Percentiles rank a stretch among this genome's conserved stretches.
These are phyloP conservation scores for Cryptoleucopteryx plumbea DNA, from an alignment of 2,113 vertebrate genomes.

Conservation along the genomic window DNA sequence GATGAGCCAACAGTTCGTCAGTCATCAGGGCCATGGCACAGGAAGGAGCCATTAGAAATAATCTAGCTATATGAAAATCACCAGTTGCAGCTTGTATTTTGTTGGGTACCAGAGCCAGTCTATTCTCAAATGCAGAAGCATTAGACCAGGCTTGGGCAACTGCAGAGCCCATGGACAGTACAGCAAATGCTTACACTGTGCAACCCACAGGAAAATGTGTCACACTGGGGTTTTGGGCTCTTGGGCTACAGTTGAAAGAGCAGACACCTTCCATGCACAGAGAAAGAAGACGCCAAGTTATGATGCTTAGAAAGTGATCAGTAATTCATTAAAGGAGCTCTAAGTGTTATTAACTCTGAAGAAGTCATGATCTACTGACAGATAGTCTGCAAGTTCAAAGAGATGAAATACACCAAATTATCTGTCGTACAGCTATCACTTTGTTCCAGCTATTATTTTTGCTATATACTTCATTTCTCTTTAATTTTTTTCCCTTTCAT, in stretches of 20 bases:
- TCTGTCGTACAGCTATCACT: background rate
- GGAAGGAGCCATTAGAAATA: background rate
- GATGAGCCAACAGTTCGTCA: background rate
- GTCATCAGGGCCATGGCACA: background rate
- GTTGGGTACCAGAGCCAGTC: background rate
- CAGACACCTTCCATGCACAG: background rate
- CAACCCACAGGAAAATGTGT: background rate
- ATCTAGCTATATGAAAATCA: background rate
- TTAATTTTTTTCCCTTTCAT: background rate
- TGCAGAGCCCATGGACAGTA: background rate
- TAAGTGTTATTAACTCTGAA: conserved; percentile 3
- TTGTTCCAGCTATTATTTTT: conserved; percentile 9
- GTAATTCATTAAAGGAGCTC: background rate
- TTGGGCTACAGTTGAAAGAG: background rate
- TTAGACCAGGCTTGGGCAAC: background rate
- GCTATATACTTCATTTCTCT: background rate
- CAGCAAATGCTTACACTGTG: background rate
- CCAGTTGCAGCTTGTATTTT: background rate
- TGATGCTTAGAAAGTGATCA: background rate
- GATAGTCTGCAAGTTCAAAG: background rate
- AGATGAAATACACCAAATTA: background rate
- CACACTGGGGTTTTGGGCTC: background rate
- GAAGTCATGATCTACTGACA: background rate
- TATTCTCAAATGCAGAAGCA: background rate
- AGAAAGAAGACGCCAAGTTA: background rate